Base-by-base conservation (phyloP, 1,140 invertebrate genomes). In the Aphelinus atriplicis region DNA sequence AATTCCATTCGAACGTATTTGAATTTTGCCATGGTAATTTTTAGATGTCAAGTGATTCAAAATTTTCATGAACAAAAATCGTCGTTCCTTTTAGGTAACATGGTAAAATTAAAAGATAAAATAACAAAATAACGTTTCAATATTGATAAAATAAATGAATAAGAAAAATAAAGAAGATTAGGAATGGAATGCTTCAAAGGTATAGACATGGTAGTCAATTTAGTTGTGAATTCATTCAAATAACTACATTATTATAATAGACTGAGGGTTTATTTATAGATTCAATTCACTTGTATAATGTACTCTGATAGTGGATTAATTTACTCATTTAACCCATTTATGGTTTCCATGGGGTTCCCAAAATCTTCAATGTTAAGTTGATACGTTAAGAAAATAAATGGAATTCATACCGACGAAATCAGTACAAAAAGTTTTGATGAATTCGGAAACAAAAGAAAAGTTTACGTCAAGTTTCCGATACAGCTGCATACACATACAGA, bases 221-320 rank as follows among this genome's bases (percentile, higher is more conserved):
- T 26, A 26, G 26, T 56, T 56, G 66, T 55, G 48, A 73, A 67
- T 74, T 58, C 46, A 70, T 70, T 61, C 51, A 65, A 75, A 70
- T 65, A 69, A 75, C 66, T 75, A 69, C 64, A 56, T 57, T 70
- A 47, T 70, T 42, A 9, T 5, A 70, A 51, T 75, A 71, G 6
- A 67, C 5, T 71, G 71, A 57, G 47, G 63, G 43, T 76, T 76
- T 76, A 76, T 76, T 66, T 53, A 71, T 66, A 76, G 62, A 71
- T 71, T 70, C 66, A 71, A 7, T 76, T 71, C 6, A 71, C 57
- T 71, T 76, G 53, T 76, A 66, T 64, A 71, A 76, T 60, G 47
- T 66, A 71, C 68, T 71, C 9, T 56, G 62, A 71, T 45, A 64
- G 55, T 69, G 56, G 56, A 56, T 60, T 68, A 74, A 48, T 70